Percentiles rank a stretch among this genome's conserved stretches.
phyloP scores from a whole-genome alignment of 2,113 vertebrate genomes.

The Calidris pugnax region DNA sequence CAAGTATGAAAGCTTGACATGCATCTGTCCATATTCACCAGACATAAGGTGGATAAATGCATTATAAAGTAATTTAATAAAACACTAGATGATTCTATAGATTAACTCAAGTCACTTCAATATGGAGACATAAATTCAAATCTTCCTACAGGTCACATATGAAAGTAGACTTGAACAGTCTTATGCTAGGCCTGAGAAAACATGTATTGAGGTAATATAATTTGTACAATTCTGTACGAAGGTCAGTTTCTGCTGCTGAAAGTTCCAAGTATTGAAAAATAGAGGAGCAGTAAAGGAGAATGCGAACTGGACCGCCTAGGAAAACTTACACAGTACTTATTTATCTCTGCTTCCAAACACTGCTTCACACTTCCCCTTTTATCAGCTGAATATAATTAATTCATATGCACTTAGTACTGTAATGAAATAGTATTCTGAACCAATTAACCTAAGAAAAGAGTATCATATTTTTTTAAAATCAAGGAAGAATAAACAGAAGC shows the following conservation, averaged over 20 bases:
- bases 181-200: constrained; percentile 4
- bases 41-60: not conserved
- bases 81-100: not conserved
- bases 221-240: not conserved
- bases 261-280: not conserved
- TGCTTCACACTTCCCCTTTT: not conserved
- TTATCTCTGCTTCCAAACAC: not conserved
- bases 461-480: not conserved
- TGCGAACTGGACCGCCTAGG: not conserved
- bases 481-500: not conserved
- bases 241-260: not conserved
- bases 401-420: not conserved
- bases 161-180: not conserved
- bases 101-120: constrained; percentile 2
- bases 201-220: not conserved
- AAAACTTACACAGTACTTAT: not conserved
- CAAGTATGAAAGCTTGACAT: not conserved
- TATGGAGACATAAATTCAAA: not conserved
- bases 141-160: not conserved
- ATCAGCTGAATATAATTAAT: not conserved
- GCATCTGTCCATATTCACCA: not conserved
- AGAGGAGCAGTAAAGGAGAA: not conserved
- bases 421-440: not conserved
- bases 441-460: not conserved
- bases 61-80: not conserved